Evolutionary conservation across 2,888 invertebrate species (phyloP), one percentile per base, ranked within the genome.

Genomic region (Pterostichus niger): DNA sequence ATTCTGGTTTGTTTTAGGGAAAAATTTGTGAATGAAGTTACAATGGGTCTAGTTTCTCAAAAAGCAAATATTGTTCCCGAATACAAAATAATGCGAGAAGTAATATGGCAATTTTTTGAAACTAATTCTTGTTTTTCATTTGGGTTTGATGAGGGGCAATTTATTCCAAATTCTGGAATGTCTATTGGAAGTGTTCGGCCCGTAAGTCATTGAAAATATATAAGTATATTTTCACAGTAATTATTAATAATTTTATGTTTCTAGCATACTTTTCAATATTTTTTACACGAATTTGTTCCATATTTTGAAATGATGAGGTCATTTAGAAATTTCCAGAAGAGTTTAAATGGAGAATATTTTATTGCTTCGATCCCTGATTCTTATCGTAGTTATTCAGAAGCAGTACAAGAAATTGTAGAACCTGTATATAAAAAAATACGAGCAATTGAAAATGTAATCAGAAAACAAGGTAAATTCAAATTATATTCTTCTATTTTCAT

Each of bases 41-140:
- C 87, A 2, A 85, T 86, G 59, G 88, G 88, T 6, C 84, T 89
- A 35, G 83, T 88, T 1, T 83, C 87, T 1, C 85, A 86, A 49
- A 85, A 85, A 9, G 85, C 87, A 0, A 88, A 85, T 17, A 85
- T 89, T 46, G 86, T 89, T 17, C 86, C 89, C 0, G 90, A 90
- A 84, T 90, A 90, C 85, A 89, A 89, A 86, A 88, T 89, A 3
- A 87, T 90, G 82, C 84, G 90, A 68, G 90, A 90, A 85, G 84
- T 90, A 17, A 85, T 90, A 33, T 90, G 89, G 89, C 89, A 90
- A 84, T 84, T 89, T 61, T 88, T 87, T 85, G 85, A 84, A 35
- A 86, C 86, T 3, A 88, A 89, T 83, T 86, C 86, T 10, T 88
- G 89, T 44, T 86, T 86, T 31, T 85, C 87, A 7, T 89, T 88